Conservation (phyloP, 1,140 invertebrate species). For the Medauroidea extradentata region DNA sequence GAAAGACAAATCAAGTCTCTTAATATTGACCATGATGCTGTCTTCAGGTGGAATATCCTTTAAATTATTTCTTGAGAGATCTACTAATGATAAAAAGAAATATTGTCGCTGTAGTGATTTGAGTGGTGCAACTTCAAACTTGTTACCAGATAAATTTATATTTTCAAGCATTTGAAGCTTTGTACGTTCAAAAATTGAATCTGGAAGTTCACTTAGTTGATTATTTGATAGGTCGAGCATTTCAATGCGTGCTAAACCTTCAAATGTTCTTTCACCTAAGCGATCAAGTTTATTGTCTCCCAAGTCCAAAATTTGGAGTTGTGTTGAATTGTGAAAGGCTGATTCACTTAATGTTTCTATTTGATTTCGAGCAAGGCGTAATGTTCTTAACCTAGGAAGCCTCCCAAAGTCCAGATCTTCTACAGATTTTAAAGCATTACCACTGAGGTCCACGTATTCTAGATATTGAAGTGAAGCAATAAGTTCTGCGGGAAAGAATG, state of each 20-base stretch:
- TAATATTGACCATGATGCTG: constrained; percentile 81
- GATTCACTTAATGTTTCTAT: constrained; percentile 77
- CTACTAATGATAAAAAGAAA: constrained; percentile 70
- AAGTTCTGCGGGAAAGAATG: constrained; percentile 76
- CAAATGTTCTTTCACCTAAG: constrained; percentile 73
- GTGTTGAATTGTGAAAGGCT: constrained; percentile 86
- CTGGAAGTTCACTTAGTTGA: constrained; percentile 65
- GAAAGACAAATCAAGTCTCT: constrained; percentile 77
- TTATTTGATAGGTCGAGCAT: constrained; percentile 72
- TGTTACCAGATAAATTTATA: constrained; percentile 73
- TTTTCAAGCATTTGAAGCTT: constrained; percentile 74
- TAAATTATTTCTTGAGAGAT: constrained; percentile 74
- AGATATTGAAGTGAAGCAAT: constrained; percentile 69
- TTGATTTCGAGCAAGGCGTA: constrained; percentile 68
- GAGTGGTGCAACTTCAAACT: constrained; percentile 66
- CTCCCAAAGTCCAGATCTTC: constrained; percentile 81
- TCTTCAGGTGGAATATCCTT: constrained; percentile 74
- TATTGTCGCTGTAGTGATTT: constrained; percentile 76
- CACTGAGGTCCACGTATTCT: constrained; percentile 66
- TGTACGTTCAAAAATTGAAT: constrained; percentile 76
- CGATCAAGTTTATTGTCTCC: constrained; percentile 68
- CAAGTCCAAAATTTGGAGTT: constrained; percentile 75
- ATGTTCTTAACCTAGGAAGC: constrained; percentile 60
- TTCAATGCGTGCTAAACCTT: constrained; percentile 72
- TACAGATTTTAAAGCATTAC: constrained; percentile 69